phyloP scores from a whole-genome alignment of 2,113 vertebrate genomes.

The Cyprinodon tularosa region DNA sequence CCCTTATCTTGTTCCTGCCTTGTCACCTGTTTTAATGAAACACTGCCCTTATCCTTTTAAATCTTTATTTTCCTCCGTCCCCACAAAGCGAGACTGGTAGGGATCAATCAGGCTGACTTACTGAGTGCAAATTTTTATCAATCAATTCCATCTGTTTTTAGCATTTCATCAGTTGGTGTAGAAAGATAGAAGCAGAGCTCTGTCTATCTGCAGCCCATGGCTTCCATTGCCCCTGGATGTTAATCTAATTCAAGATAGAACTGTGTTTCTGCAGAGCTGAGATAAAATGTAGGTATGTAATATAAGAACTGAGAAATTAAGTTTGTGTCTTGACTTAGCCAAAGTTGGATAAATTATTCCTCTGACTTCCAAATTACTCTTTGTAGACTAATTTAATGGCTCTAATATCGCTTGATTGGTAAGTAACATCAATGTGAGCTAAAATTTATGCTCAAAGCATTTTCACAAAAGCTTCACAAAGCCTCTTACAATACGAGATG shows the following conservation, averaged over 20 bases:
- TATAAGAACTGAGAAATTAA: conserved; percentile 23
- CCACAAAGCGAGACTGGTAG: conserved; percentile 60
- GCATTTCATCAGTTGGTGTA: conserved; percentile 57
- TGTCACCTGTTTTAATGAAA: conserved; percentile 77
- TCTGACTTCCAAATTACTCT: conserved; percentile 19
- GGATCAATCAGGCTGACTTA: conserved; percentile 66
- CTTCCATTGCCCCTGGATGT: conserved; percentile 43
- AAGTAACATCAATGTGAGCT: conserved; percentile 27
- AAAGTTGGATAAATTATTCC: conserved; percentile 35
- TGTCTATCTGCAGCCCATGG: conserved; percentile 32
- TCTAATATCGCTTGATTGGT: conserved; percentile 26
- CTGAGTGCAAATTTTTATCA: conserved; percentile 62
- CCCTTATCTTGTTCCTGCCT: conserved; percentile 66
- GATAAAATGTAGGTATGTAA: conserved; percentile 37
- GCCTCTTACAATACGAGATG: conserved; percentile 54
- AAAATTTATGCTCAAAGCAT: conserved; percentile 35
- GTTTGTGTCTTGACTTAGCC: conserved; percentile 22
- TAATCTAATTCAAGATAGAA: conserved; percentile 33
- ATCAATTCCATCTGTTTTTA: conserved; percentile 49
- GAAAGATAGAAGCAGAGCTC: conserved; percentile 32
- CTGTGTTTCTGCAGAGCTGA: conserved; percentile 27
- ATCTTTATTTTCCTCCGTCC: conserved; percentile 46
- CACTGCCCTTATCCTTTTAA: conserved; percentile 63
- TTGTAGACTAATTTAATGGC: conserved; percentile 18
- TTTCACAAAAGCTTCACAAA: conserved; percentile 58